These are phyloP conservation scores for Rhingia rostrata DNA, from an alignment of 2,888 invertebrate genomes.

Conservation along the genomic window DNA sequence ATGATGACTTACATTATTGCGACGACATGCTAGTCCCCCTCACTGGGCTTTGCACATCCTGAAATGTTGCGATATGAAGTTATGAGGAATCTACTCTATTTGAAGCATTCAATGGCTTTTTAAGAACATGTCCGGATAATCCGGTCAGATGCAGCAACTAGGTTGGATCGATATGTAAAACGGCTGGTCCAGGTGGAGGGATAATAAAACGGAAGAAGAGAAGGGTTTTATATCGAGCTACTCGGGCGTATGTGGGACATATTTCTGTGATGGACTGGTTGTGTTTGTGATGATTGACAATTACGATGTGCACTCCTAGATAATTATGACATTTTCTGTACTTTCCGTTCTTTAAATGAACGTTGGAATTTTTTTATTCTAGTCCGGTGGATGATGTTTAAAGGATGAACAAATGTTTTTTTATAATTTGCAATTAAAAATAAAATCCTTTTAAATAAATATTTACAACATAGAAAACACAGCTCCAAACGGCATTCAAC, in stretches of 20 bases:
- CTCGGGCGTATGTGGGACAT: conserved; percentile 27
- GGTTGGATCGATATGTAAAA: conserved; percentile 8
- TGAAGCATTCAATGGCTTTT: background rate
- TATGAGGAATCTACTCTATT: conserved; percentile 19
- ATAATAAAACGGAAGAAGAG: background rate
- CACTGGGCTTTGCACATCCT: background rate
- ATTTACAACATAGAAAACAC: too few relatives aligned
- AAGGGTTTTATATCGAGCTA: background rate
- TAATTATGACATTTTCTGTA: too few relatives aligned
- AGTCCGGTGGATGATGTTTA: too few relatives aligned
- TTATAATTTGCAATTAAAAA: too few relatives aligned
- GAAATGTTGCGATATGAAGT: background rate
- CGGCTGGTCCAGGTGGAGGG: background rate
- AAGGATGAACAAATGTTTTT: too few relatives aligned
- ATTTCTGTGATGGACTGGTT: background rate
- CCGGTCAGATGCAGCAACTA: conserved; percentile 9
- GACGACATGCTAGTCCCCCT: conserved; percentile 1
- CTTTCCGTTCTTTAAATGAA: too few relatives aligned
- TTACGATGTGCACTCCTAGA: background rate
- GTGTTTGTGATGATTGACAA: background rate
- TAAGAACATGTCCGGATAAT: conserved; percentile 1
- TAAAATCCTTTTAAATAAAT: too few relatives aligned
- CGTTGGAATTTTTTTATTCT: too few relatives aligned
- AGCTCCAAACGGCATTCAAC: too few relatives aligned
- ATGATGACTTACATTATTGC: conserved; percentile 18